Percentiles rank a stretch among this genome's conserved stretches.
phyloP scores from a whole-genome alignment of 1,140 invertebrate genomes.

The Drosophila trapezifrons region DNA sequence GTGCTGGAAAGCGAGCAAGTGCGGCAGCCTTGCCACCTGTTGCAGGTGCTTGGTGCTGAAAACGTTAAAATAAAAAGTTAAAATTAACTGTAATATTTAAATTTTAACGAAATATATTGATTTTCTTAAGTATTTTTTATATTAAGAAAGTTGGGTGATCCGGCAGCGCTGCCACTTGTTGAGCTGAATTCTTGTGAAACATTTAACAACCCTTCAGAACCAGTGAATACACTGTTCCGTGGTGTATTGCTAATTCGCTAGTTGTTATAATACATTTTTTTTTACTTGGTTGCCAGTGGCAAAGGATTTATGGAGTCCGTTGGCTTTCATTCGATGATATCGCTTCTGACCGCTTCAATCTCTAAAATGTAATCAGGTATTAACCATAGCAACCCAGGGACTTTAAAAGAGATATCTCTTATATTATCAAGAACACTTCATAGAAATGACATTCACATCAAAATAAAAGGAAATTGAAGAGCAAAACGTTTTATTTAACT shows the following conservation, averaged over 20 bases:
- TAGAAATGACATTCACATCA: background rate
- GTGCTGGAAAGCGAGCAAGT: background rate
- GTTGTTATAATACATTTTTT: no score
- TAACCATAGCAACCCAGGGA: background rate
- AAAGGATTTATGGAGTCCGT: no score
- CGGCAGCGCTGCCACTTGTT: conserved; percentile 8
- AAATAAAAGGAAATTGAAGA: background rate
- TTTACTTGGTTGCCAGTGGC: no score
- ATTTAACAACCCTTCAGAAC: no score
- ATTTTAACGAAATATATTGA: background rate
- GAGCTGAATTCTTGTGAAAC: background rate
- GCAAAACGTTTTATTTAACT: background rate
- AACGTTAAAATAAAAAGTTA: background rate
- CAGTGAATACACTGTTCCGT: background rate
- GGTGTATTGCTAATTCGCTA: background rate
- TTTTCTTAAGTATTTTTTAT: background rate
- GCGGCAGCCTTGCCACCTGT: background rate
- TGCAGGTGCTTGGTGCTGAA: background rate
- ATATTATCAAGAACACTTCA: background rate
- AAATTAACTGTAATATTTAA: background rate
- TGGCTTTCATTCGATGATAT: background rate
- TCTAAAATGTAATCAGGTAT: background rate
- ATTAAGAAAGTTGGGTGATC: background rate
- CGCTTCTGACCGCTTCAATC: background rate
- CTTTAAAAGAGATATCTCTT: background rate